Evolutionary conservation across 2,888 invertebrate species (phyloP).

Genomic region (Perithous albicinctus): DNA sequence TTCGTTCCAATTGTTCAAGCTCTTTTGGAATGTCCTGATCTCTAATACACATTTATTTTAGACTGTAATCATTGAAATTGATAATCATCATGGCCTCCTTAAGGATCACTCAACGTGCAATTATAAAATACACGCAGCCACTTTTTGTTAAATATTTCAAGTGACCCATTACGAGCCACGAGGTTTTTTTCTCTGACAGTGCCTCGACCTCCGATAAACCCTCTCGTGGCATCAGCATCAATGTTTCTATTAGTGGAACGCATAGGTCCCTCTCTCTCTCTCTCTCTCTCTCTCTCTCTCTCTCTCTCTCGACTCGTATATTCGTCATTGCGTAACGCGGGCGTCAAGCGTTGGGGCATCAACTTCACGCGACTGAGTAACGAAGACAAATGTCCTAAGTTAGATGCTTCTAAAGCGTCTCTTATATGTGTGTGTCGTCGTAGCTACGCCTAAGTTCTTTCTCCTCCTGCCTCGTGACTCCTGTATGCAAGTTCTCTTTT

Average conservation of each 20-base stretch:
- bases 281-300: conserved; percentile 45
- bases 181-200: conserved; percentile 10
- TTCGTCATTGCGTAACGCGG: conserved; percentile 65
- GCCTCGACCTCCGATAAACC: conserved; percentile 1
- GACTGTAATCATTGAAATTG: no score
- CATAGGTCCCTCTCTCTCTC: conserved; percentile 41
- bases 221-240: conserved; percentile 22
- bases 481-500: conserved; percentile 3
- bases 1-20: no score
- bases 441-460: background rate
- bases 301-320: conserved; percentile 48
- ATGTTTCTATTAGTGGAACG: conserved; percentile 65
- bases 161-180: background rate
- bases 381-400: conserved; percentile 63
- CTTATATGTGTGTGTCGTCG: conserved; percentile 7
- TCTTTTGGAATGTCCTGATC: no score
- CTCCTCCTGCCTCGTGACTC: background rate
- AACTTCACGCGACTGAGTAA: conserved; percentile 63
- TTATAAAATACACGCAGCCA: no score
- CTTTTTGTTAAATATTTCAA: background rate
- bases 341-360: conserved; percentile 46
- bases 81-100: no score
- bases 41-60: no score
- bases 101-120: no score
- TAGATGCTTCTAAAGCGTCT: conserved; percentile 42